These are phyloP conservation scores for Taenioides sp. DNA, from an alignment of 2,797 vertebrate species.

Conservation along the genomic window DNA sequence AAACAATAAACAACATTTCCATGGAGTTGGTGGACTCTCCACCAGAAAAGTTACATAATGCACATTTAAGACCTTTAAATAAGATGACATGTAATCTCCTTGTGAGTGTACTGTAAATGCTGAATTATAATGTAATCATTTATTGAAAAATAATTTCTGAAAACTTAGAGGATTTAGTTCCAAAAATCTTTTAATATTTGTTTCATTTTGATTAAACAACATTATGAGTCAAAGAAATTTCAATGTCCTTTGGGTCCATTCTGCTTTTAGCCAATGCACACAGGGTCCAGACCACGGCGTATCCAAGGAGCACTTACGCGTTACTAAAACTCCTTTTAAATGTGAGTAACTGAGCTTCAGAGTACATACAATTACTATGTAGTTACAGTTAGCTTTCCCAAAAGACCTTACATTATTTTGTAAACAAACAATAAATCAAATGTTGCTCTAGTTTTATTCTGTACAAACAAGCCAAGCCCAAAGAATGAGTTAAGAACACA, in stretches of 20 bases:
- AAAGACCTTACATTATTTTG: slow-evolving; percentile 66
- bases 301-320: slow-evolving; percentile 42
- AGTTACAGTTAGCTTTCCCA: slow-evolving; percentile 67
- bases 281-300: slow-evolving; percentile 44
- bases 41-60: no score
- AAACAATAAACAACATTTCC: no score
- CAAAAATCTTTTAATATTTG: slow-evolving; percentile 76
- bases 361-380: slow-evolving; percentile 71
- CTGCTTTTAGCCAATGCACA: slow-evolving; percentile 33
- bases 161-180: slow-evolving; percentile 52
- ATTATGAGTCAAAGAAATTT: slow-evolving; percentile 68
- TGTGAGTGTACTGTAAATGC: not conserved
- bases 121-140: not conserved
- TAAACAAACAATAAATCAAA: slow-evolving; percentile 75
- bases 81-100: not conserved
- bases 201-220: slow-evolving; percentile 73
- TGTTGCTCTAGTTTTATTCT: slow-evolving; percentile 71
- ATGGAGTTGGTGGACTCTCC: no score
- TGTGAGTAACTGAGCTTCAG: slow-evolving; percentile 57
- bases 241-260: slow-evolving; percentile 59
- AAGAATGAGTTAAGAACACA: slow-evolving; percentile 70
- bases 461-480: slow-evolving; percentile 79
- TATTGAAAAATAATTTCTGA: not conserved
- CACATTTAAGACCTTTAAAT: not conserved
- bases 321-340: slow-evolving; percentile 52